Conservation (phyloP, 2,888 invertebrate species). For the Caenorhabditis uteleia region DNA sequence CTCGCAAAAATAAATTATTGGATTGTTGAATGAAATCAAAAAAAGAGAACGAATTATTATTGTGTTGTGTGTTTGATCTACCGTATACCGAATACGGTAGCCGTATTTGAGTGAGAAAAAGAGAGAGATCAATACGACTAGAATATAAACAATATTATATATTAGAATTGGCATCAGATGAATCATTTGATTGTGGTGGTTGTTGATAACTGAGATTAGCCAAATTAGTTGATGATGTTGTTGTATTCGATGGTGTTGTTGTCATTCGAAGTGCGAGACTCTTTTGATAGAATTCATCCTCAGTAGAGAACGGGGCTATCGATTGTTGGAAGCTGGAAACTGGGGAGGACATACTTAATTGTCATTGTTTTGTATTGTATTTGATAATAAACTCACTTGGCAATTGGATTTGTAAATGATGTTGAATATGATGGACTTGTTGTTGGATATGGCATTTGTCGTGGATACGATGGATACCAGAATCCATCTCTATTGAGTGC, state of each 20-base stretch:
- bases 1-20: background rate
- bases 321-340: constrained; percentile 46
- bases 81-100: background rate
- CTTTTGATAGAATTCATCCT: constrained; percentile 62
- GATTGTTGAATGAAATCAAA: background rate
- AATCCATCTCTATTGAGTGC: constrained; percentile 42
- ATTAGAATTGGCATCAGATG: constrained; percentile 8
- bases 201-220: constrained; percentile 35
- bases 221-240: constrained; percentile 16
- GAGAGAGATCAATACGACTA: too few species aligned
- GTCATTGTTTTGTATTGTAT: background rate
- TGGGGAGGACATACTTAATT: background rate
- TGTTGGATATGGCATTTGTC: constrained; percentile 64
- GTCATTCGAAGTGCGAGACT: constrained; percentile 47
- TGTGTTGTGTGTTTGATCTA: background rate
- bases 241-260: constrained; percentile 29
- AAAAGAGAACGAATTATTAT: background rate
- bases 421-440: constrained; percentile 59
- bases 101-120: background rate
- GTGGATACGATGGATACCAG: constrained; percentile 60
- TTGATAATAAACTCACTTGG: constrained; percentile 39
- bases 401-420: constrained; percentile 54
- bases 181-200: constrained; percentile 18
- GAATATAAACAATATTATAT: too few species aligned
- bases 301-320: constrained; percentile 50